Base-by-base conservation (phyloP, 2,797 vertebrate species). In the Diceros bicornis region DNA sequence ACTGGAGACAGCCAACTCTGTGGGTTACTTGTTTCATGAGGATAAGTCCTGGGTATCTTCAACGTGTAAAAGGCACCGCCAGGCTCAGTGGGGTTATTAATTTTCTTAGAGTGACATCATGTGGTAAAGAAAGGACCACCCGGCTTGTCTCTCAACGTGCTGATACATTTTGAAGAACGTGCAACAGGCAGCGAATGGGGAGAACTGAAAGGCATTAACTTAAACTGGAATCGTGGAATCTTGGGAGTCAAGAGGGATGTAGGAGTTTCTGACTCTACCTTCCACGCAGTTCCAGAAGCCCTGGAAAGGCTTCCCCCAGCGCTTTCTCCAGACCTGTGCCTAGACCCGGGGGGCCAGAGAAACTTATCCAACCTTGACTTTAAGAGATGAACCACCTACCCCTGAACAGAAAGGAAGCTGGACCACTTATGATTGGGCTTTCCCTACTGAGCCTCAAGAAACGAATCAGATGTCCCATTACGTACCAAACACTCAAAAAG, bases 31-130 rank as follows among this genome's bases (percentile, higher is more conserved):
- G 57, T 82, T 90, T 87, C 20, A 1, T 7, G 61, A 72, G 64
- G 66, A 2, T 11, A n/a, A 34, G 18, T 74, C 82, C 81, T 41
- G 16, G 9, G 10, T 9, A 11, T 61, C 61, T 61, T 47, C 55
- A 7, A 4, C 11, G 2, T 18, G 2, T 17, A 7, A 75, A 84
- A 78, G 57, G 23, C 44, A 25, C 4, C 4, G 12, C 37, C 41
- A 18, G 71, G 17, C 55, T 78, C 21, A 16, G 47, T 1, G 11
- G 47, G 20, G 37, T 25, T 75, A 72, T 59, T 59, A 3, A 75
- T 93, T 97, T 89, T 86, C 89, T 85, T 62, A 68, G 34, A 64
- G 20, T 82, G 89, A 69, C 89, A 47, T 85, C 91, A 32, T 3
- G 44, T 47, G 83, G 74, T 62, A 21, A 77, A 52, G 78, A 55